A percentile compares a stretch with the other conserved stretches of the same genome.
Evolutionary conservation across 2,113 vertebrate species (phyloP).

Genomic region (Cathartes aura): DNA sequence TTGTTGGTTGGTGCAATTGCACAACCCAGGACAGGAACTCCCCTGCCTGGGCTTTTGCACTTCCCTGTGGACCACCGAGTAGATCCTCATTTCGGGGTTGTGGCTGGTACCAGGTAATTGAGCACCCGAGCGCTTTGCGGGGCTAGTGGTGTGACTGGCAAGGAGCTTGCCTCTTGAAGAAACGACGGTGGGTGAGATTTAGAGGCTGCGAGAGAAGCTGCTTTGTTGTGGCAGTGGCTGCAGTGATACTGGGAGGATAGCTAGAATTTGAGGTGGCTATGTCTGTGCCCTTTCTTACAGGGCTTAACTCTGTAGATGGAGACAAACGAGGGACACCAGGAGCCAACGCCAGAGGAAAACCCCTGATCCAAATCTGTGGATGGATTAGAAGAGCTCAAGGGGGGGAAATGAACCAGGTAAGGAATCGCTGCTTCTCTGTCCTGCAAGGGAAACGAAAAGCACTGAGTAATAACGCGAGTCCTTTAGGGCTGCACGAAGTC

Average conservation of each 20-base stretch:
- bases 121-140: fast-evolving
- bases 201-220: not conserved
- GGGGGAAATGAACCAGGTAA: not conserved
- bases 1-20: not conserved
- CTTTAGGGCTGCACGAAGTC: not conserved
- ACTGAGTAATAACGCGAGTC: fast-evolving
- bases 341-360: not conserved
- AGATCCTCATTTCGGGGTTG: not conserved
- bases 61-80: not conserved
- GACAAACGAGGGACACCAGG: not conserved
- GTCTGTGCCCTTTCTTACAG: constrained; percentile 21
- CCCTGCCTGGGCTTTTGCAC: not conserved
- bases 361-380: not conserved
- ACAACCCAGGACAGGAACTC: not conserved
- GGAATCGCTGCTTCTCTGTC: not conserved
- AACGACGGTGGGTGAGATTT: not conserved
- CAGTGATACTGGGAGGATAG: not conserved
- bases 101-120: not conserved
- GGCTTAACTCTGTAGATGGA: not conserved
- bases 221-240: not conserved
- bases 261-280: not conserved
- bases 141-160: not conserved
- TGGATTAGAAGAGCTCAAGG: not conserved
- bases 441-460: not conserved
- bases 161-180: not conserved